phyloP scores from a whole-genome alignment of 37 sponge, comb jelly and placozoan genomes.

The Eunapius fragilis region DNA sequence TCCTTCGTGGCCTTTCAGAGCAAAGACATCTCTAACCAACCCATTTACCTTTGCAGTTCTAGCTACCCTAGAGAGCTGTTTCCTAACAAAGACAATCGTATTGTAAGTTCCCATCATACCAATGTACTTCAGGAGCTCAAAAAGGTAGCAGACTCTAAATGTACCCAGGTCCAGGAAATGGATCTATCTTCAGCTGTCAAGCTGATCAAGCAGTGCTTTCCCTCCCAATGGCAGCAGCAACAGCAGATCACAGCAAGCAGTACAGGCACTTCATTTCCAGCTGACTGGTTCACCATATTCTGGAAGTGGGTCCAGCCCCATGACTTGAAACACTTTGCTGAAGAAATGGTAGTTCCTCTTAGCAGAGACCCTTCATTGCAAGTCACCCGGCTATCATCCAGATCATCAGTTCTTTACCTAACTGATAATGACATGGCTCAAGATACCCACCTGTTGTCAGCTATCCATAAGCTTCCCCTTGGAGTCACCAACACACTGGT shows the following conservation, averaged over 20 bases:
- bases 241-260: not conserved
- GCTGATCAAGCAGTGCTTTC: not conserved
- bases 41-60: conserved; percentile 10
- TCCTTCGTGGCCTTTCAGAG: conserved; percentile 25
- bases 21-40: not conserved
- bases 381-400: not conserved
- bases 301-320: conserved; percentile 44
- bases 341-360: conserved; percentile 27
- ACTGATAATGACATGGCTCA: not conserved
- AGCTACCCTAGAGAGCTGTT: conserved; percentile 27
- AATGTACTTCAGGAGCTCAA: conserved; percentile 4
- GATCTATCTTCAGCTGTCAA: not conserved
- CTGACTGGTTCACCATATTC: conserved; percentile 30
- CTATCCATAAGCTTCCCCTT: not conserved
- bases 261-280: not conserved
- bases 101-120: conserved; percentile 12
- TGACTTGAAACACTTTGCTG: conserved; percentile 8
- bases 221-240: not conserved
- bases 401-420: not conserved
- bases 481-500: not conserved
- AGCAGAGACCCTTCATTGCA: not conserved
- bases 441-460: not conserved
- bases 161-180: conserved; percentile 26
- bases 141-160: conserved; percentile 3
- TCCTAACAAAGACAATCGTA: conserved; percentile 9